Conservation (phyloP, 2,888 invertebrate species). For the Abrostola tripartita region DNA sequence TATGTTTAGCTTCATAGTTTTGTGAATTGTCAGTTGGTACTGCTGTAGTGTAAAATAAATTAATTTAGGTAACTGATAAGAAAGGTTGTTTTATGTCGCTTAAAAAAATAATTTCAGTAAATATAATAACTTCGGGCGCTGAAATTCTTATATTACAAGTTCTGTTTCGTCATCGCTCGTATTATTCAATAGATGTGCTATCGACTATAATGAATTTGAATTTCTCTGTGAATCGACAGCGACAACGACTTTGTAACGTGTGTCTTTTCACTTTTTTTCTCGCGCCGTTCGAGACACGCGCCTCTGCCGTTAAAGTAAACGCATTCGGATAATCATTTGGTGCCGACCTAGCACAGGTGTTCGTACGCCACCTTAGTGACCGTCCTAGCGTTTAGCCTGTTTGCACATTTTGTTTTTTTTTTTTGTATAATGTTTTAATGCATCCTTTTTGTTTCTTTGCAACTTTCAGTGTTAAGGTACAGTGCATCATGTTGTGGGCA, state of each 20-base stretch:
- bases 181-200: constrained; percentile 69
- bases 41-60: no score
- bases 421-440: constrained; percentile 72
- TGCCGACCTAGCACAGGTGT: constrained; percentile 65
- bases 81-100: no score
- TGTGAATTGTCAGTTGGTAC: constrained; percentile 5
- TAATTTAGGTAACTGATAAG: no score
- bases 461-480: constrained; percentile 84
- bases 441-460: constrained; percentile 80
- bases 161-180: constrained; percentile 53
- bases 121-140: background rate
- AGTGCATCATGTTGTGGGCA: constrained; percentile 84
- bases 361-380: constrained; percentile 25
- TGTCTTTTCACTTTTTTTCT: constrained; percentile 86
- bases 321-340: constrained; percentile 67
- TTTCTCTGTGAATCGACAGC: constrained; percentile 75
- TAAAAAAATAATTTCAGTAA: no score
- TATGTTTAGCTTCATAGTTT: constrained; percentile 31
- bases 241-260: constrained; percentile 71
- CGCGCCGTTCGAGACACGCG: constrained; percentile 78
- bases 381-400: constrained; percentile 60
- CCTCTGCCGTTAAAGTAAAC: constrained; percentile 69
- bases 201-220: constrained; percentile 73
- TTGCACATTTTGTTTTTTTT: constrained; percentile 68
- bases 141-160: constrained; percentile 30